Evolutionary conservation across 1,140 invertebrate genomes (phyloP).

Genomic region (Drosophila navojoa): DNA sequence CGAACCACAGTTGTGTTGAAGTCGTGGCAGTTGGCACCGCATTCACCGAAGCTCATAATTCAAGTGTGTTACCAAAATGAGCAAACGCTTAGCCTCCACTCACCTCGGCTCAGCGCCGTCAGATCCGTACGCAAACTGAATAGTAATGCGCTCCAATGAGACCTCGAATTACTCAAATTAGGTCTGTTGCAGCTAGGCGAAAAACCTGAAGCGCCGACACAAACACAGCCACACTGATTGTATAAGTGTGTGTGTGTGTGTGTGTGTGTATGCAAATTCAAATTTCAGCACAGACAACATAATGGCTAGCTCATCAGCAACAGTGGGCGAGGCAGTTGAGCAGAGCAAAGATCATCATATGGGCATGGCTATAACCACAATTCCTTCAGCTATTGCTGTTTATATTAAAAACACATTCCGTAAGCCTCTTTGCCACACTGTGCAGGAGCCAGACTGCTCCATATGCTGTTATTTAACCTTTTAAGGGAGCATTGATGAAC

Average conservation of each 20-base stretch:
- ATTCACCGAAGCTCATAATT: slow-evolving; percentile 35
- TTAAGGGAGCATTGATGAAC: too few species aligned
- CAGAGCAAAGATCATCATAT: too few species aligned
- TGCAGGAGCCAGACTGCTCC: too few species aligned
- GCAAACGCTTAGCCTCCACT: not conserved
- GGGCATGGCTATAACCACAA: too few species aligned
- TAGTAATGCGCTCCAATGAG: slow-evolving; percentile 55
- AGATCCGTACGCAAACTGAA: slow-evolving; percentile 41
- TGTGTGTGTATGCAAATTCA: slow-evolving; percentile 18
- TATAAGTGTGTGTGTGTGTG: slow-evolving; percentile 1
- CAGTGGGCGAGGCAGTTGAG: not conserved
- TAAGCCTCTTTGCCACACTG: too few species aligned
- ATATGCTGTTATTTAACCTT: too few species aligned
- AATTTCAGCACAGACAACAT: slow-evolving; percentile 16
- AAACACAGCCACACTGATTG: slow-evolving; percentile 9
- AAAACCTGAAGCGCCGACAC: not conserved
- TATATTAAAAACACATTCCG: too few species aligned
- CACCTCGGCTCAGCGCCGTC: not conserved
- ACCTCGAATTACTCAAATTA: slow-evolving; percentile 53
- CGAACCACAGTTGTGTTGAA: slow-evolving; percentile 11
- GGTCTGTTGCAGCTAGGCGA: not conserved
- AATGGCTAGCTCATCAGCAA: slow-evolving; percentile 2
- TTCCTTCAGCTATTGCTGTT: too few species aligned
- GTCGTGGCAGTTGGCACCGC: slow-evolving; percentile 10
- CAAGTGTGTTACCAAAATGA: slow-evolving; percentile 40